A percentile compares a stretch with the other conserved stretches of the same genome.
Evolutionary conservation across 2,888 invertebrate species (phyloP).

Genomic region (Allacma fusca): DNA sequence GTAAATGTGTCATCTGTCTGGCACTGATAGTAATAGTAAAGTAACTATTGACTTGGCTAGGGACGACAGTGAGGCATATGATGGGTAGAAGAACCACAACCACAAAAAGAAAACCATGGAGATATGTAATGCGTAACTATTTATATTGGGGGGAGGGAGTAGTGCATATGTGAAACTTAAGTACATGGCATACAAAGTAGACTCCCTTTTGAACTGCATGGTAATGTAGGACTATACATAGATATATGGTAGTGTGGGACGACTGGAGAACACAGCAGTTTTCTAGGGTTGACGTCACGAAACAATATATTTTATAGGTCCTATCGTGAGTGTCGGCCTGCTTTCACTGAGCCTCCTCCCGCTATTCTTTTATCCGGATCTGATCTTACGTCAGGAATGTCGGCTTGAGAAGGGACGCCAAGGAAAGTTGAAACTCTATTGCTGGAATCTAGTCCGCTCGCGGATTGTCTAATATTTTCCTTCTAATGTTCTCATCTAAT

Average conservation of each 20-base stretch:
- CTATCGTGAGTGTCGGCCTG: neutral
- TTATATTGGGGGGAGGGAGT: no score
- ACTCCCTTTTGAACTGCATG: neutral
- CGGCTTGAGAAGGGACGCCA: constrained; percentile 11
- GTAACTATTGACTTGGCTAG: neutral
- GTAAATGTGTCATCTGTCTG: constrained; percentile 12
- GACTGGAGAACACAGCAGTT: neutral
- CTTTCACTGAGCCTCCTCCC: constrained; percentile 9
- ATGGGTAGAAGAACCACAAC: neutral
- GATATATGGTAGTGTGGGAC: neutral
- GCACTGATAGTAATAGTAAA: neutral
- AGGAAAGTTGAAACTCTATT: constrained; percentile 12
- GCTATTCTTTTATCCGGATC: constrained; percentile 14
- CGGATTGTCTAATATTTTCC: constrained; percentile 12
- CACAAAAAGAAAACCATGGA: neutral
- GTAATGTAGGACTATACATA: neutral
- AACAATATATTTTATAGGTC: constrained; percentile 7
- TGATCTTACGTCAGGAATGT: constrained; percentile 12
- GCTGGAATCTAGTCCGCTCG: constrained; percentile 12
- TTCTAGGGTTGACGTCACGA: neutral
- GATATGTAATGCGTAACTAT: neutral
- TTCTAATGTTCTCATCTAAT: constrained; percentile 16
- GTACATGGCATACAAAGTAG: no score
- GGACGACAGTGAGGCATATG: neutral
- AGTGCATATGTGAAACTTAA: no score